Base-by-base conservation (phyloP, 2,113 vertebrate species). In the Puffinus mauretanicus region DNA sequence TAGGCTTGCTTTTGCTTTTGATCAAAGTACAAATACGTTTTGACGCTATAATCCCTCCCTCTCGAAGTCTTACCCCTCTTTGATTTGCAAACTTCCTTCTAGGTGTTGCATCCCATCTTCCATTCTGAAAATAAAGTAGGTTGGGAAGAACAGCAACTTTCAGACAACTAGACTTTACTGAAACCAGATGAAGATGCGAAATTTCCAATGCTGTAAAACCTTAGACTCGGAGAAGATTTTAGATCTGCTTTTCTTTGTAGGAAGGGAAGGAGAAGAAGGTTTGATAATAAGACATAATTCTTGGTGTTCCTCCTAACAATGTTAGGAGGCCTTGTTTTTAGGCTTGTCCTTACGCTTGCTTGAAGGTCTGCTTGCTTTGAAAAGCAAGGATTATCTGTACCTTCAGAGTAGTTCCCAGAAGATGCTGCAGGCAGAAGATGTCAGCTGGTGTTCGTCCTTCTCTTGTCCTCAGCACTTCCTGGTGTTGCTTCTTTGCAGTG, bases 1-100 rank as follows among this genome's bases (percentile, higher is more conserved):
- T 61, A 49, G 60, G 40, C 82, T 87, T 91, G 38, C 18, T 69
- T 88, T 93, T 69, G 26, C 34, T 93, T 85, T 82, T 94, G 15
- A 19, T 85, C 40, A 80, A 81, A 91, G 16, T 47, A 60, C 32
- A 80, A 76, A 55, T 76, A 42, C 1, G 25, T 93, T 88, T 93
- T 92, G n/a, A 57, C 0, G 1, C 32, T 62, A 3, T 67, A 72
- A 72, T 76, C 17, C 5, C 22, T 85, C 24, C n/a, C 40, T 85
- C 20, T 93, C n/a, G 42, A 38, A 83, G 65, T 88, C 47, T 66
- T 78, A 81, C 36, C 27, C 20, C 18, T 93, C 30, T 86, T 65
- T 49, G 51, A 44, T 85, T 94, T 82, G 61, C 52, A 60, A 10
- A 32, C 61, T 92, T 76, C 27, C 8, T 71, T 80, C 24, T 26